Conservation (phyloP, 2,797 vertebrate genomes). For the Aratinga solstitialis region DNA sequence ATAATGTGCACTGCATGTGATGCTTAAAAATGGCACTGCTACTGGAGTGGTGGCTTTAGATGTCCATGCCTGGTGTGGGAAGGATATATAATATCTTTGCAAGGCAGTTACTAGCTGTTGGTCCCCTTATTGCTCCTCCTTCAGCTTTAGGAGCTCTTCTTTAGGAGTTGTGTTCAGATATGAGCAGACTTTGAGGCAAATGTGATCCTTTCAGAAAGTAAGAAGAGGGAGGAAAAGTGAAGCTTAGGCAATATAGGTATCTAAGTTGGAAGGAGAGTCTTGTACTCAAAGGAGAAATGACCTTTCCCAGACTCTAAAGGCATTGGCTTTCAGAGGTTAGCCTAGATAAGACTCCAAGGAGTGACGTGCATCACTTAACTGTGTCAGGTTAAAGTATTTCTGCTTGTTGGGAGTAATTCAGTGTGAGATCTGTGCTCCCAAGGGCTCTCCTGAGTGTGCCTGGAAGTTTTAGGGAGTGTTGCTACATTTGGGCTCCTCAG, state of each 20-base stretch:
- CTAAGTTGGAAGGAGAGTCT: not conserved
- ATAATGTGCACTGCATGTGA: fast-evolving
- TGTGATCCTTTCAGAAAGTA: not conserved
- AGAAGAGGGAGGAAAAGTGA: not conserved
- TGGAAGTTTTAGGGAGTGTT: not conserved
- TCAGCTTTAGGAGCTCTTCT: not conserved
- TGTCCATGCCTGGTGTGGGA: not conserved
- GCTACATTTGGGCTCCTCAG: not conserved
- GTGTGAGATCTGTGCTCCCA: not conserved
- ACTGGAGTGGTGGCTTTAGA: not conserved
- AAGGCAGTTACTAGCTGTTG: not conserved
- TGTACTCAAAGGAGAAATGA: not conserved
- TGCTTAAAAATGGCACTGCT: not conserved
- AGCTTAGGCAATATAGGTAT: not conserved
- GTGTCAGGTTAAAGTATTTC: not conserved
- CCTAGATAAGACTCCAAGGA: not conserved
- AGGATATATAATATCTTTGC: not conserved
- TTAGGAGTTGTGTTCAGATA: not conserved
- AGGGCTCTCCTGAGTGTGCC: not conserved
- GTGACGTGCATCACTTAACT: not conserved
- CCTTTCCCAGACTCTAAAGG: not conserved
- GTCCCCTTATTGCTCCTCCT: not conserved
- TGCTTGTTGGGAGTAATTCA: not conserved
- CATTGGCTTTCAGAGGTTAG: not conserved
- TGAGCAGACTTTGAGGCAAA: not conserved